Evolutionary conservation across 1,140 invertebrate species (phyloP), one percentile per base, ranked within the genome.

Genomic region (Drosophila subpulchrella): DNA sequence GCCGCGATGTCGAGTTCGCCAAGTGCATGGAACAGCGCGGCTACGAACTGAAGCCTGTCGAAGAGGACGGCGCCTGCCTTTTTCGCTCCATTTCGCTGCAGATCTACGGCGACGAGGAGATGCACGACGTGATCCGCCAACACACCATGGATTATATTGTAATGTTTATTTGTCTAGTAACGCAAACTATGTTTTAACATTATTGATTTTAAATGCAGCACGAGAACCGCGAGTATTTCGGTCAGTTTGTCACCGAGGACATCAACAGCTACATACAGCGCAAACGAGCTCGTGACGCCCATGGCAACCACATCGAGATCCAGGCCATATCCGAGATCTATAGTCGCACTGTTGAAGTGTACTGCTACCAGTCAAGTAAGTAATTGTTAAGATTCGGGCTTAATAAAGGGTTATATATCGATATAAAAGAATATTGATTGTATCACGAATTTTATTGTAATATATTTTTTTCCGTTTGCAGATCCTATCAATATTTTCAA

Each of bases 61-160:
- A 95, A 60, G 97, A 98, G 92, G 97, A 98, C 93, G 98, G 97
- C n/a, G 97, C 97, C 27, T 98, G 97, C 92, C 92, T 98, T 8
- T 98, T 98, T 92, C 93, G 98, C 81, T 96, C 98, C 17, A 97
- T 98, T 50, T 97, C 97, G 70, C 97, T 98, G 93, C 97, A 98
- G 93, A 95, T 98, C 36, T 98, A 97, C 93, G 97, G 98, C 6
- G 97, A 98, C 92, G 96, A 98, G 93, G 97, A 98, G 84, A 97
- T 98, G 96, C 97, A 98, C 92, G 93, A 94, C 60, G 94, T 95
- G 63, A 96, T 98, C 17, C 94, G 97, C 39, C 95, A 96, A 84
- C 95, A 97, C 78, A 98, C 97, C 91, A 97, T 98, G 95, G 97
- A 98, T 93, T 98, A 98, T 84, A 97, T 98, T 93, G 97, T 97